Evolutionary conservation across 2,113 vertebrate species (phyloP), one percentile per base, ranked within the genome.

Genomic region (Galemys pyrenaicus): DNA sequence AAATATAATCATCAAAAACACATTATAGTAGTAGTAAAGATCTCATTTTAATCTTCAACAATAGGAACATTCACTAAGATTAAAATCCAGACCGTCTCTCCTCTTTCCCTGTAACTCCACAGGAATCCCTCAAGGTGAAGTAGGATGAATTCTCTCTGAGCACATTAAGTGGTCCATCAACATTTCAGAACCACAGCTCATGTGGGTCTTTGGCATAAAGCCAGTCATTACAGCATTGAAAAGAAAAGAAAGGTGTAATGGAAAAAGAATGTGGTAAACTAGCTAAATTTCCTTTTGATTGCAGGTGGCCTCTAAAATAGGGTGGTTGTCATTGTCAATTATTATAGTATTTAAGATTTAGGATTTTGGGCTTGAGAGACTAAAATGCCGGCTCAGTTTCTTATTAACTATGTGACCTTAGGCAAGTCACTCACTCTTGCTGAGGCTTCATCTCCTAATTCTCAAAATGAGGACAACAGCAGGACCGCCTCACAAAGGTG

Each of bases 41-140:
- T 95, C 39, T 97, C 90, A 97, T 94, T 95, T 97, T 94, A 96
- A 96, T 96, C 58, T 85, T 44, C 73, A 95, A 92, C 77, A 95
- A 83, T 56, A 94, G 95, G 78, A 96, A 97, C 94, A 97, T 80
- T 96, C 0, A 87, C 32, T 86, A 89, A 94, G 62, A 94, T 60
- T 81, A 78, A 97, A 97, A 96, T 78, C 41, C 49, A 94, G 75
- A 82, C 62, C 41, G 84, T 93, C 46, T 62, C 10, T 87, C 37
- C 73, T 84, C 37, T 44, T 49, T 71, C 15, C 26, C 28, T 68
- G 17, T 62, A 75, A 75, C 20, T 87, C 56, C 20, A 89, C 49
- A 41, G 39, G 9, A 95, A 56, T 46, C 74, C 17, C 20, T 41
- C 17, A 75, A 41, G 54, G 35, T 56, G 20, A 77, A 32, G 16